Conservation (phyloP, 1,140 invertebrate species). For the Pseudomyrmex pallidus region DNA sequence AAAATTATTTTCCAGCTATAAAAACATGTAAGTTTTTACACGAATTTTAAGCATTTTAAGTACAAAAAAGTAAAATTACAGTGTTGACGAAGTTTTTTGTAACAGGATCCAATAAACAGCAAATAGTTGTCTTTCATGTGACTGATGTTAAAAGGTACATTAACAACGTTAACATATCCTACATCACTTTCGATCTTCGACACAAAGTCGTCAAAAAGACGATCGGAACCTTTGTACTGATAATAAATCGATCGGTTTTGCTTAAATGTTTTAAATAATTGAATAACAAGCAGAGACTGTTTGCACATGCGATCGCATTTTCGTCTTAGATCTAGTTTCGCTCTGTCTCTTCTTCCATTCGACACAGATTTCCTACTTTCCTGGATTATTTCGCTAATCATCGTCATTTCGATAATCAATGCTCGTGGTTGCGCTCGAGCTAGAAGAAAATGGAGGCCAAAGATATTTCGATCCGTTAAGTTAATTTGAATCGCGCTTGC, state of each 20-base stretch:
- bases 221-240: too few species aligned
- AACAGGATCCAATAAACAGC: slow-evolving; percentile 2
- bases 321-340: slow-evolving; percentile 27
- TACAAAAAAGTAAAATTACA: not conserved
- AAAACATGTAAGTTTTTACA: too few species aligned
- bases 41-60: too few species aligned
- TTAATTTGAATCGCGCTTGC: slow-evolving; percentile 43
- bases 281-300: slow-evolving; percentile 65
- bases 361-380: slow-evolving; percentile 53
- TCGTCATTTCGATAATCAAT: slow-evolving; percentile 35
- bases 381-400: slow-evolving; percentile 45
- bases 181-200: slow-evolving; percentile 72
- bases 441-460: slow-evolving; percentile 50
- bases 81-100: not conserved
- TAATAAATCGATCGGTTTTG: slow-evolving; percentile 59
- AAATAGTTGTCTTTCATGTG: slow-evolving; percentile 2
- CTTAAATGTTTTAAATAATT: slow-evolving; percentile 32
- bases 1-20: too few species aligned
- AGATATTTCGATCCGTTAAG: slow-evolving; percentile 19
- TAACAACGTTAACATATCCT: not conserved
- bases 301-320: not conserved
- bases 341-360: slow-evolving; percentile 24
- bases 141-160: not conserved
- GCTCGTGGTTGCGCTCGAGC: slow-evolving; percentile 24
- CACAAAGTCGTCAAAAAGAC: not conserved